A percentile compares a stretch with the other conserved stretches of the same genome.
Conservation (phyloP, 2,113 vertebrate species). For the Eptesicus fuscus region DNA sequence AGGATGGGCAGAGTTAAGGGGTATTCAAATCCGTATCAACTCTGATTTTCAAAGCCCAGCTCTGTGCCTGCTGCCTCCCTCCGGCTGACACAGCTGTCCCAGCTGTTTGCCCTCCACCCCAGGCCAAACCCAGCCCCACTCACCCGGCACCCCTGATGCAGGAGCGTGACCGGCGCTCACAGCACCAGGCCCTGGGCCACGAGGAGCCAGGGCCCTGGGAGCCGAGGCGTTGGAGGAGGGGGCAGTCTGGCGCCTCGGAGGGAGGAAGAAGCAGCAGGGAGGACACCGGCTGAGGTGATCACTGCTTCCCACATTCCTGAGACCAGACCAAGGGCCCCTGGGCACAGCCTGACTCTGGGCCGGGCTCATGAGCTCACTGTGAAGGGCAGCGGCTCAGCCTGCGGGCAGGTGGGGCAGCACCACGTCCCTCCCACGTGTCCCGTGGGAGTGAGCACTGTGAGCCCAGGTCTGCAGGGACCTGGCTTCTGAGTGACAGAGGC, state of each 20-base stretch:
- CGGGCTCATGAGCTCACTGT: not conserved
- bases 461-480: not conserved
- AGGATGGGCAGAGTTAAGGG: not conserved
- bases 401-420: not conserved
- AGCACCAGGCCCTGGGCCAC: not conserved
- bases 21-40: not conserved
- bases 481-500: not conserved
- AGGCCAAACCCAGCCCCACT: not conserved
- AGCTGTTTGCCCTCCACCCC: not conserved
- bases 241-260: not conserved
- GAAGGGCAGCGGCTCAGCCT: not conserved
- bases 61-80: not conserved
- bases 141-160: rapidly evolving
- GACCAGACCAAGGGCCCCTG: not conserved
- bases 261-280: not conserved
- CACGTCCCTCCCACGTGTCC: not conserved
- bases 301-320: not conserved
- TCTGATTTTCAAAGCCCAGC: not conserved
- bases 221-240: not conserved
- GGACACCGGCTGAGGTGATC: not conserved
- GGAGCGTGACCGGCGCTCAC: not conserved
- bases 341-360: not conserved
- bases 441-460: not conserved
- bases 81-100: not conserved
- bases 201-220: not conserved